Conservation (phyloP, 2,888 invertebrate genomes). For the Drosophila colorata region DNA sequence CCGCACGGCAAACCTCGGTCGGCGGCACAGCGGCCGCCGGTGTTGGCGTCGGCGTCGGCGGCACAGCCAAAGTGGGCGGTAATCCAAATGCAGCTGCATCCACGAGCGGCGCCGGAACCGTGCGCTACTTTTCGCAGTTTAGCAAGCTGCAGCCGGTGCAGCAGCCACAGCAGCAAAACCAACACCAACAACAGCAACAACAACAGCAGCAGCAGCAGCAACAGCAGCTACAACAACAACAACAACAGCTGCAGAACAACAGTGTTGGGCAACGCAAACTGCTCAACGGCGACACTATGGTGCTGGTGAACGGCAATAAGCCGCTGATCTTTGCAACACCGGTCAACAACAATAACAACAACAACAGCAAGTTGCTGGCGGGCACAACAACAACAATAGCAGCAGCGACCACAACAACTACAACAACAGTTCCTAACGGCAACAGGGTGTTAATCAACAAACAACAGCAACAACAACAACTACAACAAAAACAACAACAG, state of each 20-base stretch:
- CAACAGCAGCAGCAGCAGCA: slow-evolving; percentile 43
- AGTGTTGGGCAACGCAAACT: slow-evolving; percentile 58
- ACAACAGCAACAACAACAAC: slow-evolving; percentile 33
- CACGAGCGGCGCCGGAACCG: slow-evolving; percentile 41
- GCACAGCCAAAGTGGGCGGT: slow-evolving; percentile 41
- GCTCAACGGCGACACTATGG: slow-evolving; percentile 60
- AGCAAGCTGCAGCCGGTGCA: slow-evolving; percentile 56
- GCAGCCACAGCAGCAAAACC: slow-evolving; percentile 45
- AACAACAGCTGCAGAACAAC: slow-evolving; percentile 40
- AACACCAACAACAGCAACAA: slow-evolving; percentile 39
- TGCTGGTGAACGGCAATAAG: slow-evolving; percentile 62
- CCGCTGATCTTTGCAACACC: slow-evolving; percentile 48
- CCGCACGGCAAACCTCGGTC: slow-evolving; percentile 48
- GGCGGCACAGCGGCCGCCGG: slow-evolving; percentile 43
- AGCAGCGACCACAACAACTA: slow-evolving; percentile 20
- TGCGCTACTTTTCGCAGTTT: slow-evolving; percentile 80
- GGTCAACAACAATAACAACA: slow-evolving; percentile 23
- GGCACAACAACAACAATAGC: slow-evolving; percentile 7
- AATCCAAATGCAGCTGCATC: slow-evolving; percentile 29
- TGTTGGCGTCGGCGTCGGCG: slow-evolving; percentile 43
- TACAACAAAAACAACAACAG: slow-evolving; percentile 14
- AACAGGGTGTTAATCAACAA: slow-evolving; percentile 19
- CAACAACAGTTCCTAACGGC: slow-evolving; percentile 10
- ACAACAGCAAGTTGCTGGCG: slow-evolving; percentile 21
- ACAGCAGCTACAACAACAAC: slow-evolving; percentile 44